phyloP scores from a whole-genome alignment of 2,113 vertebrate genomes.

The Tragelaphus imberbis region DNA sequence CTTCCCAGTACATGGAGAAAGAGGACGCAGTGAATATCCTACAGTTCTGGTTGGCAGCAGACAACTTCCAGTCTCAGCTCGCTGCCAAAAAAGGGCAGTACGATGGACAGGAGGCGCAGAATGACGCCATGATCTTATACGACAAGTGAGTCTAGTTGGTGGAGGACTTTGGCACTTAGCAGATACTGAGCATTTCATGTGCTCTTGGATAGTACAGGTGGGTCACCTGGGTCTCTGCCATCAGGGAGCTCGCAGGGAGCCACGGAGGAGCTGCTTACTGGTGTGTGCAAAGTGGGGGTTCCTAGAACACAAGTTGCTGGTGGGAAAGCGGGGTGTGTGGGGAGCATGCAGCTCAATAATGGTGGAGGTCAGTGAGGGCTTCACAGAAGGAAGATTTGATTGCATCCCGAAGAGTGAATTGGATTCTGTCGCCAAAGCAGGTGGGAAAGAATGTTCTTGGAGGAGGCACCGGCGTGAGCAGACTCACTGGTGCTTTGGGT shows the following conservation, averaged over 20 bases:
- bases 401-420: not conserved
- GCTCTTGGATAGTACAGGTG: not conserved
- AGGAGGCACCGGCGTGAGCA: not conserved
- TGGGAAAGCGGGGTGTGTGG: not conserved
- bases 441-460: not conserved
- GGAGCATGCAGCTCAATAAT: not conserved
- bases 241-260: not conserved
- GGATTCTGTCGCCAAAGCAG: not conserved
- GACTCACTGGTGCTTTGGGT: not conserved
- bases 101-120: slow-evolving; percentile 98
- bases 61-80: slow-evolving; percentile 98
- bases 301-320: not conserved
- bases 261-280: not conserved
- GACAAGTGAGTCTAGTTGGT: slow-evolving; percentile 89
- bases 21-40: slow-evolving; percentile 96
- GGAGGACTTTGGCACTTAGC: not conserved
- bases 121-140: slow-evolving; percentile 99
- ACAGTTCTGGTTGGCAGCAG: slow-evolving; percentile 98
- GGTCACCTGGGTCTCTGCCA: not conserved
- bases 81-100: slow-evolving; percentile 98
- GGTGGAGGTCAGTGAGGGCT: not conserved
- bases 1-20: slow-evolving; percentile 96
- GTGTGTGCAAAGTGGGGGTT: not conserved
- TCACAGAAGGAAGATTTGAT: not conserved
- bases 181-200: not conserved